phyloP scores from a whole-genome alignment of 2,888 invertebrate genomes.

The Erebia palarica region DNA sequence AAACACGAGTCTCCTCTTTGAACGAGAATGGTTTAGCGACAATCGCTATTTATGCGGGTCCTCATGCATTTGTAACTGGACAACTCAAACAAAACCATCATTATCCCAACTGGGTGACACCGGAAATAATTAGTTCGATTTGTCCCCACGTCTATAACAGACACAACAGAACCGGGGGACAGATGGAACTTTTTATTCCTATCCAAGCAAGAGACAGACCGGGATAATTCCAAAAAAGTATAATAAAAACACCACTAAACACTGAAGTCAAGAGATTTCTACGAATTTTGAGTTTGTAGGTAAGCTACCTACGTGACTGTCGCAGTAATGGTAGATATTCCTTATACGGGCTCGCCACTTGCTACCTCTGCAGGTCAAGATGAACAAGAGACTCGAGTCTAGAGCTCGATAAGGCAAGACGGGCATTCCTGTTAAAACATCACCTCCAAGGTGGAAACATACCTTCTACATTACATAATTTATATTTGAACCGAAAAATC shows the following conservation, averaged over 20 bases:
- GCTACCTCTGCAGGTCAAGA: constrained; percentile 29
- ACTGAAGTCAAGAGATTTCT: too few species aligned
- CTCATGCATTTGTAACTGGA: too few species aligned
- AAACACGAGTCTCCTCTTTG: too few species aligned
- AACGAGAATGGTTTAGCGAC: too few species aligned
- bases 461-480: neutral
- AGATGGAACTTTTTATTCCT: too few species aligned
- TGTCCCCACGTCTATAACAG: too few species aligned
- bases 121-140: too few species aligned
- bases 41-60: too few species aligned
- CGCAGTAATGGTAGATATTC: neutral
- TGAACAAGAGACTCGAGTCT: constrained; percentile 16
- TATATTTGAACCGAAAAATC: neutral
- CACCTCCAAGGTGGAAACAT: constrained; percentile 7
- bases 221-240: too few species aligned
- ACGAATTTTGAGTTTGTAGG: neutral
- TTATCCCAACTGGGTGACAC: neutral
- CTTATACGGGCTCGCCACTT: neutral
- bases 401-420: constrained; percentile 24
- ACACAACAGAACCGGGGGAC: too few species aligned
- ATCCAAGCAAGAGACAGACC: too few species aligned
- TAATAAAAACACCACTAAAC: too few species aligned
- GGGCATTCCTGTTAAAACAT: constrained; percentile 17
- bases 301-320: neutral
- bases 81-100: neutral